phyloP scores from a whole-genome alignment of 2,888 invertebrate genomes.

The Encarsia formosa region DNA sequence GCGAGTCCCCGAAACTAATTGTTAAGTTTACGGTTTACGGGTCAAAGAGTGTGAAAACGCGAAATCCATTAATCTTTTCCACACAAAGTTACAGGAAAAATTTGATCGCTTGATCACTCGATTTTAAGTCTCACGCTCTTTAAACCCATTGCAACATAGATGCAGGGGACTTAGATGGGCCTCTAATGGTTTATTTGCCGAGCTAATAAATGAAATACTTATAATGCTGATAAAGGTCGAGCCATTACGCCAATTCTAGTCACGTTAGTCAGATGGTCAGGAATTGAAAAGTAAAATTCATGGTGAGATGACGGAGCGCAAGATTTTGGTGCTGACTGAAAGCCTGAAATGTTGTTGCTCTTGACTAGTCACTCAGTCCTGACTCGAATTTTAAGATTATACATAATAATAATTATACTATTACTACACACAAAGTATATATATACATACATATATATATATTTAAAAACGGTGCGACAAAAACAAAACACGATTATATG shows the following conservation, averaged over 20 bases:
- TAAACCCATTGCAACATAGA: not conserved
- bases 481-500: conserved; percentile 1
- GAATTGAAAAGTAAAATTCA: too few species aligned
- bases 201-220: too few species aligned
- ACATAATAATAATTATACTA: conserved; percentile 21
- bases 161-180: conserved; percentile 21
- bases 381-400: conserved; percentile 23
- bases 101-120: too few species aligned
- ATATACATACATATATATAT: conserved; percentile 9
- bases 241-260: too few species aligned
- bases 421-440: conserved; percentile 20
- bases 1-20: too few species aligned
- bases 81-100: too few species aligned
- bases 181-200: too few species aligned
- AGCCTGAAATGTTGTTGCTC: not conserved
- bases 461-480: too few species aligned
- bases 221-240: too few species aligned
- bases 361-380: conserved; percentile 3
- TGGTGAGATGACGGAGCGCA: not conserved
- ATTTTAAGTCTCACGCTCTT: conserved; percentile 9
- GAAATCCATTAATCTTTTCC: too few species aligned
- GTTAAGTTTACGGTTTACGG: too few species aligned
- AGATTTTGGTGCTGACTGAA: not conserved
- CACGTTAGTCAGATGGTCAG: conserved; percentile 14
- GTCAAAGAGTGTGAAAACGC: too few species aligned